Evolutionary conservation across 2,113 vertebrate species (phyloP).

Genomic region (Pimephales promelas): DNA sequence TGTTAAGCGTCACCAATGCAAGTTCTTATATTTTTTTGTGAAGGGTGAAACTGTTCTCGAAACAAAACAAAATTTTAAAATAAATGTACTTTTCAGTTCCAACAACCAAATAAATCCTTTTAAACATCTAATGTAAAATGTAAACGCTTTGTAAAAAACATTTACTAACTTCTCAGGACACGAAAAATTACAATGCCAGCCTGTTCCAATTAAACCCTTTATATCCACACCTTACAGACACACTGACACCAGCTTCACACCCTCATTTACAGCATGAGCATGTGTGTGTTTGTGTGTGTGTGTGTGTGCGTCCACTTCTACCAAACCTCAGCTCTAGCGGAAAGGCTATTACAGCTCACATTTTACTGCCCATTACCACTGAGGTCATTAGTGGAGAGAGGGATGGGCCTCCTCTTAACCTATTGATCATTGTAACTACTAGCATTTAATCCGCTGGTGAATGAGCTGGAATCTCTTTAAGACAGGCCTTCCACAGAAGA

Average conservation of each 20-base stretch:
- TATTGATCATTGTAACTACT: slow-evolving; percentile 99
- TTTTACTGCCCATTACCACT: slow-evolving; percentile 99
- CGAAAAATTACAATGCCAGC: neutral
- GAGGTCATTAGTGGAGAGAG: slow-evolving; percentile 99
- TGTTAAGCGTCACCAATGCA: too few species aligned
- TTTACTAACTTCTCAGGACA: slow-evolving; percentile 5
- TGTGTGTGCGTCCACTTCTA: slow-evolving; percentile 29
- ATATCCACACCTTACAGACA: slow-evolving; percentile 29
- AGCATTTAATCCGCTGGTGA: slow-evolving; percentile 98
- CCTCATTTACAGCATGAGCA: slow-evolving; percentile 18
- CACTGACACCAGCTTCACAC: slow-evolving; percentile 50
- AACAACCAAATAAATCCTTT: neutral
- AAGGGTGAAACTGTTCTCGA: neutral
- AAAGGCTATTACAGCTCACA: slow-evolving; percentile 91
- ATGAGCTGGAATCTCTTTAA: slow-evolving; percentile 91
- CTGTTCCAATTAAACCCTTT: slow-evolving; percentile 34
- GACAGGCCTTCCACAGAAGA: slow-evolving; percentile 66
- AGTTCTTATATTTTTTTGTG: neutral
- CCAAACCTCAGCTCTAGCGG: slow-evolving; percentile 58
- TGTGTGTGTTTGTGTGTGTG: slow-evolving; percentile 32
- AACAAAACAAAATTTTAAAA: neutral
- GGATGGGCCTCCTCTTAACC: slow-evolving; percentile 98
- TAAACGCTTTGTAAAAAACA: neutral
- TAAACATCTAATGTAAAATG: neutral
- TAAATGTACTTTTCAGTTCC: neutral